phyloP scores from a whole-genome alignment of 64 coral and sea anemone genomes.

The Actinia equina region DNA sequence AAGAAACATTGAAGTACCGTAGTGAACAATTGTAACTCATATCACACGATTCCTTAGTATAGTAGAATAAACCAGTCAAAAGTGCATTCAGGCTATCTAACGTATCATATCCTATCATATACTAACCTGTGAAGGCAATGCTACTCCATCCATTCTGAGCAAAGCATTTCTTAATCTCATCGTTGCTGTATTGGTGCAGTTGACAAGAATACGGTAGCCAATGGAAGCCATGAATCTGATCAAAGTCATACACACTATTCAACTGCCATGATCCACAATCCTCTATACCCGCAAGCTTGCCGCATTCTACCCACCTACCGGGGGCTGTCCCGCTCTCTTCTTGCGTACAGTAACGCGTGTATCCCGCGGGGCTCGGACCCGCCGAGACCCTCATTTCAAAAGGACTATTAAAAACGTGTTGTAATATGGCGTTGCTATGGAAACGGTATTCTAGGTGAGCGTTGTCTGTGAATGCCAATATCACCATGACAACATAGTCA shows the following conservation, averaged over 20 bases:
- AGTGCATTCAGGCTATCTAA: no score
- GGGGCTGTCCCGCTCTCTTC: conserved; percentile 76
- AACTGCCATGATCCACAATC: conserved; percentile 76
- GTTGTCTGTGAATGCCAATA: conserved; percentile 77
- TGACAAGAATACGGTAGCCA: conserved; percentile 95
- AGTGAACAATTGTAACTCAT: no score
- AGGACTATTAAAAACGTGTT: conserved; percentile 73
- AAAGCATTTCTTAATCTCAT: conserved; percentile 95
- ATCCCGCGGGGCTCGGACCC: conserved; percentile 44
- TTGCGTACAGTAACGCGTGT: conserved; percentile 78
- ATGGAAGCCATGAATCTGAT: conserved; percentile 90
- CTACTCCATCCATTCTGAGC: conserved; percentile 85
- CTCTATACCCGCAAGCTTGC: conserved; percentile 74
- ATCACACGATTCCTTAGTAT: no score
- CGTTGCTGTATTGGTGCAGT: conserved; percentile 81
- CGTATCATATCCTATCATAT: no score
- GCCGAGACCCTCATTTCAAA: conserved; percentile 61
- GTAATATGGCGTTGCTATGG: conserved; percentile 69
- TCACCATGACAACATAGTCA: conserved; percentile 82
- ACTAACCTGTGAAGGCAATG: conserved; percentile 80
- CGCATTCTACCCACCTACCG: conserved; percentile 98
- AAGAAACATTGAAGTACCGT: no score
- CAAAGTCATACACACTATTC: conserved; percentile 80
- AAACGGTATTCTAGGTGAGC: conserved; percentile 64
- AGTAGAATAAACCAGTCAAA: no score